Evolutionary conservation across 2,888 invertebrate species (phyloP), one percentile per base, ranked within the genome.

Genomic region (Diabrotica balteata): DNA sequence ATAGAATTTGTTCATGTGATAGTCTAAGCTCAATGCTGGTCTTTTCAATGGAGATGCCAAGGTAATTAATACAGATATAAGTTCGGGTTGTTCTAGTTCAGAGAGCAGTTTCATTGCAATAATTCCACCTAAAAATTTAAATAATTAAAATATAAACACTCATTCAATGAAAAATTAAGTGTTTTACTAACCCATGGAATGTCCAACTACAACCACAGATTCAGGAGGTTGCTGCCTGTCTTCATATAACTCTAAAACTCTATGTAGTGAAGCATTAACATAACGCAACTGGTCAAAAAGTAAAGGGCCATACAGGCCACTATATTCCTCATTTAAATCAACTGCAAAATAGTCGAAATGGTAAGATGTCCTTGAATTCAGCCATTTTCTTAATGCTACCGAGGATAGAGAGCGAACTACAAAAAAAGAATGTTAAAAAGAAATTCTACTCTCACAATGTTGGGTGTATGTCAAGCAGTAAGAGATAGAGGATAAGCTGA

Each of bases 321-420:
- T 94, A 63, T 94, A 87, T 81, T 98, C 97, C 84, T 95, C 95
- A 84, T 95, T 93, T 73, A 93, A 92, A 83, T 96, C 94, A 49
- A 97, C 90, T 49, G 96, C 89, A 83, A 96, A 99, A 82, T 92
- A 97, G 83, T 98, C 95, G 85, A 98, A 95, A 82, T 95, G 94
- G 78, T 90, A 91, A 9, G 89, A 87, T 67, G 89, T 86, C 60
- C 88, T 86, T 52, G 88, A 87, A 63, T 91, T 89, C 51, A 94
- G 83, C 8, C 93, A 90, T 86, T 95, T 97, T 69, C 95, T 88
- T 62, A 97, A 85, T 55, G 97, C 94, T 1, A 98, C 92, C 1
- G 98, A 98, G 44, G 95, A 97, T 67, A 99, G 81, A 0, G 98
- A 98, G 22, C 98, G 89, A 54, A 91, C 92, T 91, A 82, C 58